These are phyloP conservation scores for Eremobia ochroleuca DNA, from an alignment of 2,888 invertebrate genomes.

Conservation along the genomic window DNA sequence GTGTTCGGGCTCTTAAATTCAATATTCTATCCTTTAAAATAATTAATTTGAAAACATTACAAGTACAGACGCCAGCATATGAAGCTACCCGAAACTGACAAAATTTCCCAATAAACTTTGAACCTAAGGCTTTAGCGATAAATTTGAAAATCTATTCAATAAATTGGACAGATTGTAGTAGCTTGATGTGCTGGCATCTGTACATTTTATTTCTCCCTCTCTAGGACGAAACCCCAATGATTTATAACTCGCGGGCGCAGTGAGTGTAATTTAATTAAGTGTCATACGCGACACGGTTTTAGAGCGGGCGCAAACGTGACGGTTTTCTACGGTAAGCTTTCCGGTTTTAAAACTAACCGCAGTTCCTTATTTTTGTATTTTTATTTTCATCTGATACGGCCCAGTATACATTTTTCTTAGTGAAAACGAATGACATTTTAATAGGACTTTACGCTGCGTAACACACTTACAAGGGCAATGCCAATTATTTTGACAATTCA, in stretches of 20 bases:
- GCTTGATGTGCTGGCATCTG: no score
- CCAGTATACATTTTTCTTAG: not conserved
- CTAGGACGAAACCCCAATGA: slow-evolving; percentile 26
- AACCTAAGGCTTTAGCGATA: no score
- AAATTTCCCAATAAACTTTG: no score
- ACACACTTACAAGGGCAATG: not conserved
- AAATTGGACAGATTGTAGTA: no score
- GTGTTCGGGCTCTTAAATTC: not conserved
- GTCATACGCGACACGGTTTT: slow-evolving; percentile 45
- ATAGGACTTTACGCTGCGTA: not conserved
- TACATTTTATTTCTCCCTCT: slow-evolving; percentile 29
- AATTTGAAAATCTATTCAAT: no score
- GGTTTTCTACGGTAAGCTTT: slow-evolving; percentile 3
- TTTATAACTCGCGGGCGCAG: slow-evolving; percentile 44
- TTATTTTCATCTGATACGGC: not conserved
- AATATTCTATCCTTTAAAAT: not conserved
- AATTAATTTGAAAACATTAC: not conserved
- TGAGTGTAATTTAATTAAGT: slow-evolving; percentile 69
- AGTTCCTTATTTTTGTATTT: not conserved
- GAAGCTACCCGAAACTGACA: no score
- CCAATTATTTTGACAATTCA: not conserved
- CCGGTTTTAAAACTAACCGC: not conserved
- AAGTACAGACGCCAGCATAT: no score
- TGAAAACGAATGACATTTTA: not conserved
- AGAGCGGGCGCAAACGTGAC: slow-evolving; percentile 34